Percentiles rank a stretch among this genome's conserved stretches.
Conservation (phyloP, 2,888 invertebrate genomes). For the Phasia obesa region DNA sequence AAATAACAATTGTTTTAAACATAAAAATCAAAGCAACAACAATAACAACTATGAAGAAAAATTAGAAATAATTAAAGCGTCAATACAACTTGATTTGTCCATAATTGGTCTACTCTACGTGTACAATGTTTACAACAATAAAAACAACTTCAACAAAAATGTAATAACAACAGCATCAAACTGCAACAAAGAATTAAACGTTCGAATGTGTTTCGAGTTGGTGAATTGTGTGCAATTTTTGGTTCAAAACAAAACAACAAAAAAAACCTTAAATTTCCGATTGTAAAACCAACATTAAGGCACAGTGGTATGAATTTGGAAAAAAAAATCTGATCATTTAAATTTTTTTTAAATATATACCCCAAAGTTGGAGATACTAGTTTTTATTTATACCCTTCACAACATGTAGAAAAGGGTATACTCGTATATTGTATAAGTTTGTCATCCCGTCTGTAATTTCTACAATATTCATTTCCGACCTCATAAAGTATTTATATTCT, state of each 20-base stretch:
- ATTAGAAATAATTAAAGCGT: conserved; percentile 71
- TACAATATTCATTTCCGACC: no score
- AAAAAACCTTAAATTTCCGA: conserved; percentile 5
- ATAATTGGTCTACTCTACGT: conserved; percentile 60
- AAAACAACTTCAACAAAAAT: conserved; percentile 9
- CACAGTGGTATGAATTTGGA: conserved; percentile 12
- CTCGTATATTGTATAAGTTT: no score
- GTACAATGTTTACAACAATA: conserved; percentile 22
- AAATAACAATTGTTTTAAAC: conserved; percentile 37
- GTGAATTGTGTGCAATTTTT: conserved; percentile 51
- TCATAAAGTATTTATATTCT: no score
- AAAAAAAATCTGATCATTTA: no score
- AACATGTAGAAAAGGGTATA: no score
- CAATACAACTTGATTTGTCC: conserved; percentile 72
- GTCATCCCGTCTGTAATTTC: no score
- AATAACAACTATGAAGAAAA: conserved; percentile 24
- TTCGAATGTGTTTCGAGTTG: conserved; percentile 4
- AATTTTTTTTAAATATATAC: no score
- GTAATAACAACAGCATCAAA: conserved; percentile 34
- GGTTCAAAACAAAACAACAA: conserved; percentile 13
- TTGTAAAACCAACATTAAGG: conserved; percentile 9
- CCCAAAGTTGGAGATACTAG: no score
- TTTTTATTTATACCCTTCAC: no score
- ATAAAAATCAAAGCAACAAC: conserved; percentile 28
- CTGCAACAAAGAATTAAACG: conserved; percentile 33